These are phyloP conservation scores for Podiceps cristatus DNA, from an alignment of 2,113 vertebrate genomes.

Conservation along the genomic window DNA sequence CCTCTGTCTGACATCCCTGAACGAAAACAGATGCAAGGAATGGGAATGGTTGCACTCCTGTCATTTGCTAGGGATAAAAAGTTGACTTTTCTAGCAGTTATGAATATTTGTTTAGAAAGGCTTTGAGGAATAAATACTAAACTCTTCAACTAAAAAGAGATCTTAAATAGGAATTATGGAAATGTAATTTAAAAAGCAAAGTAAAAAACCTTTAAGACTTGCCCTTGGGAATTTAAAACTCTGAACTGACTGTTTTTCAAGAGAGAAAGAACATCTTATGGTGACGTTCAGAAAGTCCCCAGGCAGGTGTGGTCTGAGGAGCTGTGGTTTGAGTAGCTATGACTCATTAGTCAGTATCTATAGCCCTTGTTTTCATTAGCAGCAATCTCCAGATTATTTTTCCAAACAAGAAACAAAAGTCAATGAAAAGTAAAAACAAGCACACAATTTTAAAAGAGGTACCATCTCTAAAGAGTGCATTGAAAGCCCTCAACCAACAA, in stretches of 20 bases:
- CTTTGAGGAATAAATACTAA: background rate
- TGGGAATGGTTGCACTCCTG: background rate
- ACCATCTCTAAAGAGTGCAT: background rate
- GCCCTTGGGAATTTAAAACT: background rate
- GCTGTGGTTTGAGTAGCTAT: too few species aligned
- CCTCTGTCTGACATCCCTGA: background rate
- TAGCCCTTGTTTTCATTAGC: background rate
- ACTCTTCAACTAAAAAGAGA: background rate
- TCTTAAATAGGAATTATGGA: background rate
- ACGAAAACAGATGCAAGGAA: background rate
- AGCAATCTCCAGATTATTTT: background rate
- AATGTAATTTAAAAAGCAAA: background rate
- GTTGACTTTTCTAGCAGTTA: background rate
- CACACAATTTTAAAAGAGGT: background rate
- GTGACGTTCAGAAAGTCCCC: background rate
- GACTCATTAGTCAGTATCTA: background rate
- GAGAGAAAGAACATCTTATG: background rate
- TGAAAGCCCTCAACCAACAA: background rate
- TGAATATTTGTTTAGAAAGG: background rate
- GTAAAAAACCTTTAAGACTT: background rate
- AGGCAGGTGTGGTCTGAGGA: background rate
- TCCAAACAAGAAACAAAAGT: background rate
- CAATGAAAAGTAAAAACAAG: background rate
- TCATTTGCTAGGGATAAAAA: background rate
- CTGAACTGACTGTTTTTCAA: background rate